Base-by-base conservation (phyloP, 30 jellyfish, hydroid and myxozoan genomes). In the Aurelia aurita region DNA sequence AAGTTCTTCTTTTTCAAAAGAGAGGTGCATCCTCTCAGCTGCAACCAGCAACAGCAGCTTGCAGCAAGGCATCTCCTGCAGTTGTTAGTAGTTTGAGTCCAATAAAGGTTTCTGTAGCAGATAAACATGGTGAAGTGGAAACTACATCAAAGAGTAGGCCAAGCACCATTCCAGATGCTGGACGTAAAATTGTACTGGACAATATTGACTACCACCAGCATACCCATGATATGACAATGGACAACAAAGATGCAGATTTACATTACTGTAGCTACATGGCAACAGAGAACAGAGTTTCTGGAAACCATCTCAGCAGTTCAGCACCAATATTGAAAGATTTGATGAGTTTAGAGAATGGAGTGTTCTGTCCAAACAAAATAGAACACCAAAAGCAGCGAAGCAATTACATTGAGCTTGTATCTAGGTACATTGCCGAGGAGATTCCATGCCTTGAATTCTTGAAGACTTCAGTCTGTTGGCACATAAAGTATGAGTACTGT, bases 181-280 rank as follows among this genome's bases (percentile, higher is more conserved):
- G 82, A 70, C 43, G 82, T 31, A 70, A 70, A 70, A 70, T 70
- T 45, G 82, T 70, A 3, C 82, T 70, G 82, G 82, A 70, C 47
- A 70, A 70, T 34, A 70, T 31, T 70, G 82, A 70, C 31, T 70
- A 31, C 47, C 82, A 70, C 47, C 82, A 70, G 47, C 39, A 31
- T 31, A 31, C 39, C 39, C 39, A 31, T 31, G 39, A 31, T 31
- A 31, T 31, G 39, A 59, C 82, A 28, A 66, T 31, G 46, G 65
- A 35, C 32, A 62, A 70, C 60, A 70, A 70, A 44, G 82, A 70
- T 45, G 46, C 22, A 19, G 66, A 70, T 70, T 62, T 70, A 20
- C 82, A 70, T 44, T 70, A 70, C 60, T 70, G 82, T 63, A 70
- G 82, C 57, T 63, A 70, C 66, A 70, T 70, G 82, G 67, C 82